Conservation (phyloP, 1,140 invertebrate species). For the Brachionus asplanchnoidis region DNA sequence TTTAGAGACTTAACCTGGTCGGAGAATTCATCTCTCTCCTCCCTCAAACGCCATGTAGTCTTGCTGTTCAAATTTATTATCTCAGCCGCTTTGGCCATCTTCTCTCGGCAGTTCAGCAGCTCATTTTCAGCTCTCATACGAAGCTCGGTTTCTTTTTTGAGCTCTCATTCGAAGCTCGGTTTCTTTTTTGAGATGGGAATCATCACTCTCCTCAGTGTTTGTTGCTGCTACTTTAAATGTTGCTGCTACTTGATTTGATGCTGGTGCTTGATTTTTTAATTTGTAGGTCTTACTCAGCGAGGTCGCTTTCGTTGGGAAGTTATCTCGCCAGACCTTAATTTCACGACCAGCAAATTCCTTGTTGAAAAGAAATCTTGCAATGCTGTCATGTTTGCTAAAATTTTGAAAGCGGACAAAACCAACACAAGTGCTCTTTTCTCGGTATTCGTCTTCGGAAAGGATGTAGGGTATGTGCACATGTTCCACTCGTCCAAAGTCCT, state of each 20-base stretch:
- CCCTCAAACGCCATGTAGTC: neutral
- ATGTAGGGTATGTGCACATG: neutral
- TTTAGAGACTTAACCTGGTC: neutral
- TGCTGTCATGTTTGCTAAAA: neutral
- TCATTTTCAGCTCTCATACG: neutral
- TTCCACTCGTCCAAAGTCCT: neutral
- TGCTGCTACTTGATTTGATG: neutral
- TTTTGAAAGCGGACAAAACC: neutral
- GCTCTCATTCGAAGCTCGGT: too few relatives aligned
- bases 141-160: neutral
- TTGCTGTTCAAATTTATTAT: neutral
- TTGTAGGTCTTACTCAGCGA: neutral
- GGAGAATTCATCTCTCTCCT: neutral
- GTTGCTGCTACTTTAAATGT: too few relatives aligned
- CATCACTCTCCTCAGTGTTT: neutral
- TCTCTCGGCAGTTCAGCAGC: neutral
- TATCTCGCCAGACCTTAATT: neutral
- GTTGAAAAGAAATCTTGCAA: neutral
- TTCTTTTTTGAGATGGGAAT: too few relatives aligned
- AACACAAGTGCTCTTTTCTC: neutral
- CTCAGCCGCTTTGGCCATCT: neutral
- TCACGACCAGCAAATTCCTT: neutral
- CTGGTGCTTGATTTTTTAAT: neutral
- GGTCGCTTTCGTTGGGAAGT: neutral
- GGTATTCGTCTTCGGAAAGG: neutral